phyloP scores from a whole-genome alignment of 2,797 vertebrate genomes.

The Epinephelus coioides region DNA sequence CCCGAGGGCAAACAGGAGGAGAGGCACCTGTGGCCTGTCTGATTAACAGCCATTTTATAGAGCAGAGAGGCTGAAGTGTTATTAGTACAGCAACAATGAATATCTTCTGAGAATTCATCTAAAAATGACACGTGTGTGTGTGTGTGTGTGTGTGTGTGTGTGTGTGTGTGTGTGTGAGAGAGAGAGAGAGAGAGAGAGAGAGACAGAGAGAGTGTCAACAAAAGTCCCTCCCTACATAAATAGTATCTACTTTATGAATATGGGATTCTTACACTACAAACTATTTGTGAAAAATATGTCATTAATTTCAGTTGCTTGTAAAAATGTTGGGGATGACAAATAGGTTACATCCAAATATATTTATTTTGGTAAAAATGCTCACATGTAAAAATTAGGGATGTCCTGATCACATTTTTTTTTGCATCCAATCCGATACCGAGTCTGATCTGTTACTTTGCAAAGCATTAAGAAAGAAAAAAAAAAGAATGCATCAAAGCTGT shows the following conservation, averaged over 20 bases:
- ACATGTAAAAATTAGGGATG: no score
- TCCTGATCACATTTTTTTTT: no score
- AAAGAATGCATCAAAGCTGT: no score
- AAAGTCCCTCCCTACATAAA: not conserved
- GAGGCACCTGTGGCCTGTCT: constrained; percentile 60
- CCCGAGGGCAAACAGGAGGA: constrained; percentile 37
- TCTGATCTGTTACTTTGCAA: no score
- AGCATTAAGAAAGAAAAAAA: no score
- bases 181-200: not conserved
- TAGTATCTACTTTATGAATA: not conserved
- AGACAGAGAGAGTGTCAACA: not conserved
- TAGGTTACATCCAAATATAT: no score
- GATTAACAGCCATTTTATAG: constrained; percentile 64
- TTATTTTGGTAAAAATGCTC: no score
- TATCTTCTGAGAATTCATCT: constrained; percentile 30
- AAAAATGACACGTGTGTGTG: not conserved
- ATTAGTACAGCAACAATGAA: not conserved
- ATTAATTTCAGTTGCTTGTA: no score
- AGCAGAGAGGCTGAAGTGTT: constrained; percentile 22
- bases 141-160: not conserved
- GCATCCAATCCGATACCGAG: no score
- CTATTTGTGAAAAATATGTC: no score
- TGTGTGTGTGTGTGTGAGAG: constrained; percentile 1
- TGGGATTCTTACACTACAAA: not conserved
- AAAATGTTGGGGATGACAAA: no score